These are phyloP conservation scores for Albula goreensis DNA, from an alignment of 2,113 vertebrate genomes.

Conservation along the genomic window DNA sequence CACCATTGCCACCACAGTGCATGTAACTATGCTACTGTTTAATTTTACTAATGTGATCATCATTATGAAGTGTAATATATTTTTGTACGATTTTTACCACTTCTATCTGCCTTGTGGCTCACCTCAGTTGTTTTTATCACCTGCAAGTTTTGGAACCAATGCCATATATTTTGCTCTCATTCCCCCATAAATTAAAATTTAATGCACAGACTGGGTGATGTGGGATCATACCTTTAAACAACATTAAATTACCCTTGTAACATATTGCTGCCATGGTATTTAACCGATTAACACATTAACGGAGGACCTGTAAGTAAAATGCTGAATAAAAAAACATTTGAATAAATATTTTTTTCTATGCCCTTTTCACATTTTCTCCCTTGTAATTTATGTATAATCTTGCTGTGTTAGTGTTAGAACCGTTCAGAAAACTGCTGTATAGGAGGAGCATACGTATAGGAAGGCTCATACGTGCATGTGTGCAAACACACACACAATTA, in stretches of 20 bases:
- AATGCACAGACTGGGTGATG: background rate
- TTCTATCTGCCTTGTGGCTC: too few relatives aligned
- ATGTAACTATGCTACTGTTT: too few relatives aligned
- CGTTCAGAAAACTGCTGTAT: background rate
- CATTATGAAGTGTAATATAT: too few relatives aligned
- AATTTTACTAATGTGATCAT: too few relatives aligned
- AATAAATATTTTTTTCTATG: background rate
- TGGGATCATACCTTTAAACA: background rate
- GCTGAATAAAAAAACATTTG: background rate
- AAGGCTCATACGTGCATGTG: background rate
- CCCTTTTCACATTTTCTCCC: slow-evolving; percentile 24
- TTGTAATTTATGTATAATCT: background rate
- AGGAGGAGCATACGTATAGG: background rate
- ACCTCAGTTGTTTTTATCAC: too few relatives aligned
- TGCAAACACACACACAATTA: background rate
- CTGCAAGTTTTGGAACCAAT: too few relatives aligned
- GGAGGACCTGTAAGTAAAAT: background rate
- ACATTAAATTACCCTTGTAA: background rate
- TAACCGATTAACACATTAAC: background rate
- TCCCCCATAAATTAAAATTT: background rate
- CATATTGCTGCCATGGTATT: background rate
- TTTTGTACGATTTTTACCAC: too few relatives aligned
- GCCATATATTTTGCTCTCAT: background rate
- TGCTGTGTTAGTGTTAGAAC: background rate
- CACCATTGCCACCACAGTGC: too few relatives aligned